phyloP scores from a whole-genome alignment of 2,797 vertebrate species.

The Huso huso region DNA sequence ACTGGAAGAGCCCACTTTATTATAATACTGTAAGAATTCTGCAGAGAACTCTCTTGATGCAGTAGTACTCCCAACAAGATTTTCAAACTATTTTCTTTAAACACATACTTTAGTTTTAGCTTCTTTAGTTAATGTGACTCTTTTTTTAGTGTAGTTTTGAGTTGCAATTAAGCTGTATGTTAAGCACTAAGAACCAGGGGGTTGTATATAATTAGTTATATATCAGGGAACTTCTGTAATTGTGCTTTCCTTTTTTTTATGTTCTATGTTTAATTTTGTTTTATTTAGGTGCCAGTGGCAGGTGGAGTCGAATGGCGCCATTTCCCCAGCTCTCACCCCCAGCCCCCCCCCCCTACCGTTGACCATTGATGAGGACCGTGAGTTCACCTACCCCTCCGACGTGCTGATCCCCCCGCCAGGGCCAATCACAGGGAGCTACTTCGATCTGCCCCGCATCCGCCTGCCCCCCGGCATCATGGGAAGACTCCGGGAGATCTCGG shows the following conservation, averaged over 20 bases:
- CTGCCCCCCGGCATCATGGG: slow-evolving; percentile 95
- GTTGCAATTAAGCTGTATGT: too few relatives aligned
- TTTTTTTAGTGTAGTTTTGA: too few relatives aligned
- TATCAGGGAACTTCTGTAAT: too few relatives aligned
- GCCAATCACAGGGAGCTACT: slow-evolving; percentile 73
- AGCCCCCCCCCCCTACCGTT: slow-evolving; percentile 92
- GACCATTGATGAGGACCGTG: slow-evolving; percentile 92
- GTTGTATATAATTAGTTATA: too few relatives aligned
- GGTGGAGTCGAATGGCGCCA: slow-evolving; percentile 92
- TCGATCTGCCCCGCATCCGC: slow-evolving; percentile 89
- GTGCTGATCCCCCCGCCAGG: slow-evolving; percentile 79
- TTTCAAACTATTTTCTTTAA: too few relatives aligned
- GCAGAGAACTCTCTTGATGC: too few relatives aligned
- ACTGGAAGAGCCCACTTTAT: slow-evolving; percentile 6
- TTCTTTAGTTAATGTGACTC: too few relatives aligned
- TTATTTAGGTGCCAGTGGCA: slow-evolving; percentile 91
- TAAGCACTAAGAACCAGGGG: too few relatives aligned
- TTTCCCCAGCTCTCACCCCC: slow-evolving; percentile 95
- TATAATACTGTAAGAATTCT: too few relatives aligned
- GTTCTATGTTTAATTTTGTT: background rate
- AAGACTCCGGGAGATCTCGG: slow-evolving; percentile 92
- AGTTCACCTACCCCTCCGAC: slow-evolving; percentile 92
- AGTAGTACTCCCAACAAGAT: too few relatives aligned
- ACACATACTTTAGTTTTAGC: too few relatives aligned
- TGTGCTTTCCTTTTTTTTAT: too few relatives aligned